Base-by-base conservation (phyloP, 1,140 invertebrate species). In the Popillia japonica region DNA sequence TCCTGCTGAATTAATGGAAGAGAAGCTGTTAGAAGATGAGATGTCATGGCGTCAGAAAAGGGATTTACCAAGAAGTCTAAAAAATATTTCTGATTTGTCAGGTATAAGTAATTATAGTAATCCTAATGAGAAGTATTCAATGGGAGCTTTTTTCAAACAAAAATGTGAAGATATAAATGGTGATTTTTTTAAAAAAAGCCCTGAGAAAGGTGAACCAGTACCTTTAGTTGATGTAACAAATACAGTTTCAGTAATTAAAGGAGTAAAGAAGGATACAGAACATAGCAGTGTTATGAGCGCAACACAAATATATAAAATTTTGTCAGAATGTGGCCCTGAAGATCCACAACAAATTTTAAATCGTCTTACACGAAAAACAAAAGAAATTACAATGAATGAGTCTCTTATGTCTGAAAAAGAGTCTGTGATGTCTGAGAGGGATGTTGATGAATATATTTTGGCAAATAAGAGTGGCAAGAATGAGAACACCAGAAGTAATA, bases 61-160 rank as follows among this genome's bases (percentile, higher is more conserved):
- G 14, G 41, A 41, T 72, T 17, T 78, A 34, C 34, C 40, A 6
- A 10, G 2, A 10, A 10, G n/a, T 8, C 48, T 34, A 20, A 34
- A 27, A 55, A 59, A 17, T n/a, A 75, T 23, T 11, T 72, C 77
- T 23, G 8, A n/a, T 14, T 48, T 75, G 17, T 74, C 22, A 3
- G 23, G 42, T 27, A 3, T 74, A 22, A 72, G 11, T 23, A 27
- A 14, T 17, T 0, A 40, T 7, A 40, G 22, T 41, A 41, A 42
- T 74, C 9, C 11, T 68, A 41, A 2, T 7, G 55, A 73, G 23
- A 68, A 40, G 42, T 14, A 40, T 11, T 74, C 77, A n/a, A 23
- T 78, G 72, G 42, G 64, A 40, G 44, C 75, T 17, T 78, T 78
- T 64, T 78, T 78, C 34, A 59, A 48, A 61, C 40, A 72, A 34